Conservation (phyloP, 2,797 vertebrate genomes). For the Falco naumanni region DNA sequence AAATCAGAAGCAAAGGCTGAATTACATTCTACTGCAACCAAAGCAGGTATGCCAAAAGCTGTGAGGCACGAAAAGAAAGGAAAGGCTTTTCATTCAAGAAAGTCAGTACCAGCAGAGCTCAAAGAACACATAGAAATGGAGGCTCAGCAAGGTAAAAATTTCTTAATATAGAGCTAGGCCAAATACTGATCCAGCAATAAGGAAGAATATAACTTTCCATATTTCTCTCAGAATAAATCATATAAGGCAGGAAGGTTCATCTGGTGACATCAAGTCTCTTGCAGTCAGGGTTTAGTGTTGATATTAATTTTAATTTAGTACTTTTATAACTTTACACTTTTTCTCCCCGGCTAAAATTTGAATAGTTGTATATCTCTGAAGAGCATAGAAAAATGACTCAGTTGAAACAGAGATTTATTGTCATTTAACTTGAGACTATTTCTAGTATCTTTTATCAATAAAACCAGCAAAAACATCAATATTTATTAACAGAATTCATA, state of each 20-base stretch:
- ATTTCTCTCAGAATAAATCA: constrained; percentile 2
- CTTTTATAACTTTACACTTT: not conserved
- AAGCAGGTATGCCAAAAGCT: not conserved
- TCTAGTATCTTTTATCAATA: not conserved
- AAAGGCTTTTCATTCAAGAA: not conserved
- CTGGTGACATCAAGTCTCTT: not conserved
- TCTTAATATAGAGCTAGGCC: not conserved
- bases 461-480: not conserved
- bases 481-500: not conserved
- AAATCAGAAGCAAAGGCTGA: not conserved
- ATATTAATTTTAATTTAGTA: constrained; percentile 22
- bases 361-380: not conserved
- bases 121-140: not conserved
- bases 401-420: not conserved
- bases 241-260: not conserved
- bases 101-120: not conserved
- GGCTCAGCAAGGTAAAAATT: not conserved
- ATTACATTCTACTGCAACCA: not conserved
- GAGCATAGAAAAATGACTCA: not conserved
- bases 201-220: not conserved
- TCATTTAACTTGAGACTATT: not conserved
- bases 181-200: not conserved
- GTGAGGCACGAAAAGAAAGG: not conserved
- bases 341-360: not conserved
- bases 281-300: not conserved